Conservation (phyloP, 2,797 vertebrate species). For the Epinephelus malabaricus region DNA sequence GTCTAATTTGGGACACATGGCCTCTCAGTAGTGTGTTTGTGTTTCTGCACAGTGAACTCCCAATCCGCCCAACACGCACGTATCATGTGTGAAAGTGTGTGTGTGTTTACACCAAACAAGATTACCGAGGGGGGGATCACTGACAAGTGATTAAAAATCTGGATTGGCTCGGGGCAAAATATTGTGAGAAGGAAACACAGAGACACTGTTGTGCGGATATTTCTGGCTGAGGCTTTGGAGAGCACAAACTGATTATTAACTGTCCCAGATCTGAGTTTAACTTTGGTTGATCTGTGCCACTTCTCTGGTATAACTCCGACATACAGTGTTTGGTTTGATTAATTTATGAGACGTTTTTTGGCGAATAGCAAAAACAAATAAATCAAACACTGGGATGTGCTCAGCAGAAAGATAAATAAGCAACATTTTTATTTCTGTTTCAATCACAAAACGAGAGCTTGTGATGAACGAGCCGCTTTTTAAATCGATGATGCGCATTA, state of each 20-base stretch:
- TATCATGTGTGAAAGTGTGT: slow-evolving; percentile 42
- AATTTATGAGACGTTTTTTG: slow-evolving; percentile 18
- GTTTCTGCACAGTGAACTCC: slow-evolving; percentile 35
- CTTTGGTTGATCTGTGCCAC: slow-evolving; percentile 7
- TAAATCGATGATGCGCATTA: slow-evolving; percentile 57
- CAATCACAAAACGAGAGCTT: neutral
- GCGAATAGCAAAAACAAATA: slow-evolving; percentile 9
- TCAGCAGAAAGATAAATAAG: slow-evolving; percentile 8
- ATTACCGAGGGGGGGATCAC: slow-evolving; percentile 62
- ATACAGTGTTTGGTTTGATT: slow-evolving; percentile 13
- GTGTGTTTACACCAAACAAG: slow-evolving; percentile 66
- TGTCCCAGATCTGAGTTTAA: slow-evolving; percentile 42
- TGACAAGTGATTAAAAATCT: slow-evolving; percentile 64
- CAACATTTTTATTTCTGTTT: slow-evolving; percentile 11
- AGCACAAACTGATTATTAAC: slow-evolving; percentile 54
- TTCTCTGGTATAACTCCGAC: slow-evolving; percentile 15
- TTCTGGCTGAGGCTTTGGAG: slow-evolving; percentile 48
- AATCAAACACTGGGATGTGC: slow-evolving; percentile 5
- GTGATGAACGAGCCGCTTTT: slow-evolving; percentile 36
- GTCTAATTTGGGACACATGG: slow-evolving; percentile 75
- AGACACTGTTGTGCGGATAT: slow-evolving; percentile 37
- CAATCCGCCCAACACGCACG: slow-evolving; percentile 17
- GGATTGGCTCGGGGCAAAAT: slow-evolving; percentile 37
- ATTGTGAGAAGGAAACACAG: slow-evolving; percentile 44
- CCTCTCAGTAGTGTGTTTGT: slow-evolving; percentile 57